Evolutionary conservation across 2,797 vertebrate genomes (phyloP).

Genomic region (Molossus alvarezi): DNA sequence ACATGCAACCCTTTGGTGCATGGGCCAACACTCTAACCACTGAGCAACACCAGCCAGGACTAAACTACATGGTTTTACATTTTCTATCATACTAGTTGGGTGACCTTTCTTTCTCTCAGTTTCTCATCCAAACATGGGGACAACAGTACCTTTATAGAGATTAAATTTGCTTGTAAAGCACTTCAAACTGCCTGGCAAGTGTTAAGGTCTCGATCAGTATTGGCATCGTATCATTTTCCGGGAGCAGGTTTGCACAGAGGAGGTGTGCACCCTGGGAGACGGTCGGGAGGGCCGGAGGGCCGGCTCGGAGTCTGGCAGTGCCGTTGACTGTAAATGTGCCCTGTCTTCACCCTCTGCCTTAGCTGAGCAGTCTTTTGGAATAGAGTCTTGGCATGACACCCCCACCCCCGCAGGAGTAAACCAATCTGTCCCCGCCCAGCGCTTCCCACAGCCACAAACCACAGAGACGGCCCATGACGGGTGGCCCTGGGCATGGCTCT

Average conservation of each 20-base stretch:
- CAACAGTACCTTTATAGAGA: constrained; percentile 31
- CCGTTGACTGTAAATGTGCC: neutral
- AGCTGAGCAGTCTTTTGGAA: neutral
- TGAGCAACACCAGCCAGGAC: too few relatives aligned
- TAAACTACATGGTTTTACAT: neutral
- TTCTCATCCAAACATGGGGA: neutral
- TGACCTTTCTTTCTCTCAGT: constrained; percentile 29
- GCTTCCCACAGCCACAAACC: constrained; percentile 4
- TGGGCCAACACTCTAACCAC: too few relatives aligned
- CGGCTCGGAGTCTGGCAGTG: neutral
- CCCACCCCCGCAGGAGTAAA: neutral
- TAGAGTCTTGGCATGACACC: neutral
- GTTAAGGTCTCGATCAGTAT: neutral
- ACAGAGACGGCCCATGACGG: neutral
- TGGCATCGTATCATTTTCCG: neutral
- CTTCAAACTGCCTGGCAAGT: constrained; percentile 2
- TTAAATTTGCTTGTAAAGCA: constrained; percentile 26
- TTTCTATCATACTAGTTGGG: neutral
- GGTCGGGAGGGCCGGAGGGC: rapidly evolving
- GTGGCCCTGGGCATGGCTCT: neutral
- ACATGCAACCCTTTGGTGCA: too few relatives aligned
- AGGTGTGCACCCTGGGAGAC: neutral
- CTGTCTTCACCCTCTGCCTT: neutral
- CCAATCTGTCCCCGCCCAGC: neutral
- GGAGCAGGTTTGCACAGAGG: neutral